Evolutionary conservation across 2,888 invertebrate genomes (phyloP).

Genomic region (Lucinisca nassula): DNA sequence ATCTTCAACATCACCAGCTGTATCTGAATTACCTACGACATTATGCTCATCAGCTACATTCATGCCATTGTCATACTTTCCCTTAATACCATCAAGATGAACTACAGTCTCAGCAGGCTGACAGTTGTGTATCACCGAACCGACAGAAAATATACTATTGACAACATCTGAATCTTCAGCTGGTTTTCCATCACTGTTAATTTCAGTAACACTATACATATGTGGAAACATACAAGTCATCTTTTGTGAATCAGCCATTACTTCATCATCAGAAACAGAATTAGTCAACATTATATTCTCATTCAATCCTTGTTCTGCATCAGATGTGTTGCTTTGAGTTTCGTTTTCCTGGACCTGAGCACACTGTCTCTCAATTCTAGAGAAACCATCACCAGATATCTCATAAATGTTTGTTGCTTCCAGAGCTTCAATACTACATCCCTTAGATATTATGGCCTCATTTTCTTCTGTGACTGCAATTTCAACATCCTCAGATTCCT

Average conservation of each 20-base stretch:
- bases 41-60: constrained; percentile 50
- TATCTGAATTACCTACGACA: constrained; percentile 71
- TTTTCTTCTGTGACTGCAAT: constrained; percentile 22
- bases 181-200: no score
- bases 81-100: background rate
- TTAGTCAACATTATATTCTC: no score
- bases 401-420: constrained; percentile 23
- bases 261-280: no score
- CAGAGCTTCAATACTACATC: background rate
- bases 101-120: no score
- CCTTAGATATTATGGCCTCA: background rate
- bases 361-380: constrained; percentile 88
- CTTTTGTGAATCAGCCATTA: no score
- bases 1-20: no score
- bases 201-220: no score
- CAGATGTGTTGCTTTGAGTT: no score
- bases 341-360: no score
- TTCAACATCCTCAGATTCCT: constrained; percentile 54
- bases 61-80: constrained; percentile 19
- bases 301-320: no score
- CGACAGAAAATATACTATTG: no score
- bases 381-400: constrained; percentile 63
- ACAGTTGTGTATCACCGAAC: background rate
- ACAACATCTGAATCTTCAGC: background rate
- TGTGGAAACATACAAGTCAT: no score